These are phyloP conservation scores for Sepiola atlantica DNA, from an alignment of 2,888 invertebrate genomes.

Conservation along the genomic window DNA sequence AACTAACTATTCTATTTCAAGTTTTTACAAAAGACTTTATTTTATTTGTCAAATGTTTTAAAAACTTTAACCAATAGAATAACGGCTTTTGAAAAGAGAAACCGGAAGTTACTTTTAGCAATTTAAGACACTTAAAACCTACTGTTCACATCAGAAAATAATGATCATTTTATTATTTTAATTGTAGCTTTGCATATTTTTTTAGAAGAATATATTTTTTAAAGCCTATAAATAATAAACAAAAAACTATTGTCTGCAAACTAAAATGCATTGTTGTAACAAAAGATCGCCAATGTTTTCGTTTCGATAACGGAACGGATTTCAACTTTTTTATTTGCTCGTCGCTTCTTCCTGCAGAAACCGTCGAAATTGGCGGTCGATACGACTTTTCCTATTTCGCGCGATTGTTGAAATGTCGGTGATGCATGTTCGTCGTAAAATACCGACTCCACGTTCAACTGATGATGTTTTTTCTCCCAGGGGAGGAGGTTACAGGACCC, in stretches of 20 bases:
- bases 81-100: too few species aligned
- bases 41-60: too few species aligned
- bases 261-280: neutral
- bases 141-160: too few species aligned
- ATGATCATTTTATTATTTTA: too few species aligned
- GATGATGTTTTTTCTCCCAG: conserved; percentile 37
- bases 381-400: neutral
- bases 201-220: too few species aligned
- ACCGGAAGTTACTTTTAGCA: too few species aligned
- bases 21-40: too few species aligned
- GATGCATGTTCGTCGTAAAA: conserved; percentile 25
- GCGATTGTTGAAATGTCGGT: neutral
- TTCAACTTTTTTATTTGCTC: neutral
- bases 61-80: too few species aligned
- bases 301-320: neutral
- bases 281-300: neutral
- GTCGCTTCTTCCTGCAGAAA: neutral
- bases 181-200: too few species aligned
- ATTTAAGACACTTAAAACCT: too few species aligned
- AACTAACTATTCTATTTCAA: too few species aligned
- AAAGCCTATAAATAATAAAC: too few species aligned
- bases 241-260: neutral
- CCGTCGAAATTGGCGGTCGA: neutral
- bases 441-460: conserved; percentile 24
- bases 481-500: conserved; percentile 33